Base-by-base conservation (phyloP, 2,888 invertebrate genomes). In the Plutella xylostella region DNA sequence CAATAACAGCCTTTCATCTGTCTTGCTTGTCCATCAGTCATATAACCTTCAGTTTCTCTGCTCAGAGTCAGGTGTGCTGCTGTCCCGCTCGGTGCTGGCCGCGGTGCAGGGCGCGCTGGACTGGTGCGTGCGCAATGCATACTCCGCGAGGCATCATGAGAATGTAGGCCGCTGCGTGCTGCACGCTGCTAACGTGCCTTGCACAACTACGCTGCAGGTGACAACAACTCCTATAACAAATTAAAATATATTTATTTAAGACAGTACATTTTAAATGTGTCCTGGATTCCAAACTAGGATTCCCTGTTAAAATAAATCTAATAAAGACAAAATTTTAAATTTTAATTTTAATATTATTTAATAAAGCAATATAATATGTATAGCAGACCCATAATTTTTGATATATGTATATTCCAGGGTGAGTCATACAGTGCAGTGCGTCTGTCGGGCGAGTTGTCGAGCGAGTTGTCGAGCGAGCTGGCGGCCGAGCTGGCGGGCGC, bases 51-150 rank as follows among this genome's bases (percentile, higher is more conserved):
- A n/a, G n/a, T n/a, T n/a, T n/a, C n/a, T n/a, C n/a, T n/a, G n/a
- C n/a, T n/a, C 87, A 87, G 93, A 94, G 75, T 90, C 91, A 37
- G 97, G 97, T 43, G 89, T 97, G 56, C 72, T 98, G 37, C 68
- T 98, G 45, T 97, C 97, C 48, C 94, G 94, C 76, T 92, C 93
- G 0, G 90, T 97, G 31, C 85, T 97, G 58, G 88, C 89, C 48
- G 89, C 90, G 51, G 87, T 97, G 57, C 90, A 91, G 58, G 85
- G 83, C 35, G 90, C 92, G 67, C 78, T 96, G 57, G 94, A 96
- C 66, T 95, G 95, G 92, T 96, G 96, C 71, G 92, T 94, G 17
- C 90, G 91, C 53, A 94, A 94, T 75, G 91, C 93, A 1, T 90
- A 91, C 63, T 92, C 94, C 1, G 89, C 90, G 51, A 91, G 89